Evolutionary conservation across 1,140 invertebrate species (phyloP), one percentile per base, ranked within the genome.

Genomic region (Gryllus bimaculatus): DNA sequence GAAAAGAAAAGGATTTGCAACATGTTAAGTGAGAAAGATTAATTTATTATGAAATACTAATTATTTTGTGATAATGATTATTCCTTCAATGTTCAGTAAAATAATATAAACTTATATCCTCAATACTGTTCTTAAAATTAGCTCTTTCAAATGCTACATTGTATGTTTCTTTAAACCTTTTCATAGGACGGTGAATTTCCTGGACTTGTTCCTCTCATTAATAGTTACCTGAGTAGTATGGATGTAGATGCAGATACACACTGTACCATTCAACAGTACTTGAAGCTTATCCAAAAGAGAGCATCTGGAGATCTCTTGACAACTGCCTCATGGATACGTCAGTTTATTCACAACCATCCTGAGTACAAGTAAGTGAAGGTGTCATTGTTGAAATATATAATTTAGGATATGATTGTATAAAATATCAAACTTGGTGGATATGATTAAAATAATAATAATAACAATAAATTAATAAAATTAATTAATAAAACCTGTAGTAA

Each of bases 201-300:
- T 73, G 98, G 98, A n/a, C 87, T 99, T 81, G 92, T 99, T 79
- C 94, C 97, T 10, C 86, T 99, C 77, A 96, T 99, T 66, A 93
- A 96, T 83, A 95, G 94, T 82, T 99, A 98, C 86, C 88, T 99
- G 81, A 92, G 92, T 79, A 93, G 92, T 76, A 95, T 98, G 91
- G 96, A 99, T 85, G 93, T 98, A 75, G 97, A 99, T 88, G 95
- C 96, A 8, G 96, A 98, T 85, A 98, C 96, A 47, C 94, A 97
- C 84, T 99, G 97, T 87, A 98, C 96, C 8, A 95, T 99, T 82
- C 93, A 96, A 85, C 95, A 98, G 86, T 99, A 99, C 88, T 90
- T 99, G 77, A 95, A 94, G 84, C 91, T 99, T 74, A 99, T 99
- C 84, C 92, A 96, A 84, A 90, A 91, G 81, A 89, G 97, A 82